These are phyloP conservation scores for Chromobotia macracanthus DNA, from an alignment of 2,797 vertebrate species.

Conservation along the genomic window DNA sequence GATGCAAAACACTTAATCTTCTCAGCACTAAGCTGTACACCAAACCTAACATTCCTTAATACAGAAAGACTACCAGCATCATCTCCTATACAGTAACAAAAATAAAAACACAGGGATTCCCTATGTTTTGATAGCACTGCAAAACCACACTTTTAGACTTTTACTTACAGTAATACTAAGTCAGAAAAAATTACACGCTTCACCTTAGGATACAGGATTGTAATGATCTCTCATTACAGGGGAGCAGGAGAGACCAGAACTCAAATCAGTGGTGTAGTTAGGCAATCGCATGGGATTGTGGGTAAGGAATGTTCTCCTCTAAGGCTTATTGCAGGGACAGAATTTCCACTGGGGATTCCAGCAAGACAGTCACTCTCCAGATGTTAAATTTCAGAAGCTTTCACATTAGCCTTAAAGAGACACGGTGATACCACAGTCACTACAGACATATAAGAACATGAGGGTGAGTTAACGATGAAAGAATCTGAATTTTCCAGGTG, in stretches of 20 bases:
- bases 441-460: not conserved
- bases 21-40: not conserved
- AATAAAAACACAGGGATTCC: too few relatives aligned
- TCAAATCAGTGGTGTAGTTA: slow-evolving; percentile 6
- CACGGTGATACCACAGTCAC: not conserved
- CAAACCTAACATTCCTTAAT: too few relatives aligned
- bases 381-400: slow-evolving; percentile 40
- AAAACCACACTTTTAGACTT: not conserved
- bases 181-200: too few relatives aligned
- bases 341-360: slow-evolving; percentile 57
- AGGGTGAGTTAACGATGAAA: too few relatives aligned
- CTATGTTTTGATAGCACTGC: not conserved
- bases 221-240: not conserved
- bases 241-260: too few relatives aligned
- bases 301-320: slow-evolving; percentile 53
- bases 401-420: slow-evolving; percentile 42
- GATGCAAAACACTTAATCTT: too few relatives aligned
- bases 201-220: not conserved
- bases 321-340: slow-evolving; percentile 30
- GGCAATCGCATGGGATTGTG: slow-evolving; percentile 44
- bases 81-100: too few relatives aligned
- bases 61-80: too few relatives aligned
- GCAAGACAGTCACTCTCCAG: slow-evolving; percentile 51
- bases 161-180: too few relatives aligned
- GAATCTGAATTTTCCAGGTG: not conserved